Percentiles rank a stretch among this genome's conserved stretches.
phyloP scores from a whole-genome alignment of 2,797 vertebrate species.

The Falco berigora region DNA sequence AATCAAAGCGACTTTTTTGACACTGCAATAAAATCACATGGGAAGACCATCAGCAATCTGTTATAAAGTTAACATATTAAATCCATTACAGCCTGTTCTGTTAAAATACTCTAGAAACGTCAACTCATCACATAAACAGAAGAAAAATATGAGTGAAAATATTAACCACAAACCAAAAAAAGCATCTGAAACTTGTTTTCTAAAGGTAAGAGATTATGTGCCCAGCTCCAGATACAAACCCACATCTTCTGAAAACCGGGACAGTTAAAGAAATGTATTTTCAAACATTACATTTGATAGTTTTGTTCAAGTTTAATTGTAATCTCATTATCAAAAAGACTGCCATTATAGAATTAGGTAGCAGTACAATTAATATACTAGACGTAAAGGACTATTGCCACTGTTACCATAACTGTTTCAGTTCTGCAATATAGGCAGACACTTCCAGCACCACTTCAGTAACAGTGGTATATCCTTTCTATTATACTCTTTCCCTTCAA shows the following conservation, averaged over 20 bases:
- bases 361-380: not conserved
- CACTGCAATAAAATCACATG: not conserved
- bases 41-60: not conserved
- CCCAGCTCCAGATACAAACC: not conserved
- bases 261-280: not conserved
- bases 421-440: not conserved
- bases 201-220: not conserved
- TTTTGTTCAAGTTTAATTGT: not conserved
- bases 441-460: not conserved
- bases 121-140: not conserved
- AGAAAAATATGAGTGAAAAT: not conserved
- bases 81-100: not conserved
- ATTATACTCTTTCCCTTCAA: not conserved
- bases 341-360: not conserved
- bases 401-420: not conserved
- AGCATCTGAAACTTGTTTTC: not conserved
- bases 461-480: not conserved
- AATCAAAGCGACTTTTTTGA: conserved; percentile 3
- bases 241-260: not conserved
- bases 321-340: not conserved
- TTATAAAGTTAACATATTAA: not conserved
- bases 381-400: not conserved
- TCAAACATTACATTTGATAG: not conserved
- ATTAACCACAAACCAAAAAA: not conserved
- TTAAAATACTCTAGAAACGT: not conserved